Evolutionary conservation across 2,797 vertebrate species (phyloP).

Genomic region (Sebastes iracundus): DNA sequence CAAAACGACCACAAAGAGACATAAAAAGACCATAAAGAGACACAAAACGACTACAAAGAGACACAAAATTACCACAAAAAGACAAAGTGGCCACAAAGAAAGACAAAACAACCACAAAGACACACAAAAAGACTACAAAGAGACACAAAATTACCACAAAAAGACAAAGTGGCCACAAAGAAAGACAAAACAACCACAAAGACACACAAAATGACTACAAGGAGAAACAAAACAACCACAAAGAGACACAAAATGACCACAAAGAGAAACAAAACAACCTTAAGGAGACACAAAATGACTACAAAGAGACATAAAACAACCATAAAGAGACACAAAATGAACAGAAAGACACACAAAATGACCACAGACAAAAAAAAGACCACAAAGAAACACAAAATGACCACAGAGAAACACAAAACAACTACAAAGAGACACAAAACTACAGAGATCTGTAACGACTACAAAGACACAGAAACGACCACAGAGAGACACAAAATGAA

Average conservation of each 20-base stretch:
- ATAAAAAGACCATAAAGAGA: too few species aligned
- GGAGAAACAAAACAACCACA: rapidly evolving
- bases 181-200: too few species aligned
- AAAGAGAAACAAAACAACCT: too few species aligned
- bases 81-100: neutral
- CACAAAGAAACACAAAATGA: neutral
- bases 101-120: neutral
- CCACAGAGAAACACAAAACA: rapidly evolving
- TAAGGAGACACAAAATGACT: too few species aligned
- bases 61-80: neutral
- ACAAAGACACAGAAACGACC: neutral
- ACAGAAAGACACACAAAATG: too few species aligned
- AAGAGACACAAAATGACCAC: too few species aligned
- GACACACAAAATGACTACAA: rapidly evolving
- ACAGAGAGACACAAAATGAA: neutral
- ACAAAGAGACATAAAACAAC: too few species aligned
- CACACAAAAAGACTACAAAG: rapidly evolving
- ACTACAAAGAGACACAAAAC: neutral
- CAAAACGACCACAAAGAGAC: rapidly evolving
- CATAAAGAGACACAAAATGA: neutral
- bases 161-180: too few species aligned
- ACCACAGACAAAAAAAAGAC: neutral
- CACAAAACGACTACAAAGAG: neutral
- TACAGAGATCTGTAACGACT: neutral
- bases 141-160: neutral